Conservation (phyloP, 2,113 vertebrate species). For the Noctilio leporinus region DNA sequence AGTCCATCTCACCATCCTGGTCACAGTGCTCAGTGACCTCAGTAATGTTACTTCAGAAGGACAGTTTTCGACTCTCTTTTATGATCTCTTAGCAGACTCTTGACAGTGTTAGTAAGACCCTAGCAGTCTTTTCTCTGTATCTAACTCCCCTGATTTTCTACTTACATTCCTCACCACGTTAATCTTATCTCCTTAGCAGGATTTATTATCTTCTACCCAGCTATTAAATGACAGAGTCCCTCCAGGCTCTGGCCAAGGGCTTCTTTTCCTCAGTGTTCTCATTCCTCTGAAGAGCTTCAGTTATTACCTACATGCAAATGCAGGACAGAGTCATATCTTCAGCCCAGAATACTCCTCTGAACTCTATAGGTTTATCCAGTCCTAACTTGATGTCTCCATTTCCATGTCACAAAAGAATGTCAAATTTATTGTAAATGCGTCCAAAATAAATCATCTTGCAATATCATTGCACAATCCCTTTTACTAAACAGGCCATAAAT, state of each 20-base stretch:
- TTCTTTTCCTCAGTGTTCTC: not conserved
- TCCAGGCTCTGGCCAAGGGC: not conserved
- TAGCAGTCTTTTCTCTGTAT: not conserved
- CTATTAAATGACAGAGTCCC: not conserved
- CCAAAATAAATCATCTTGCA: not conserved
- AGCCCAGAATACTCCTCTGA: not conserved
- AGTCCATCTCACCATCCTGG: rapidly evolving
- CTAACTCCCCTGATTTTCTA: not conserved
- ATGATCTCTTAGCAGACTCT: not conserved
- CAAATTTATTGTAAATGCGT: not conserved
- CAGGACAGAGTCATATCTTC: not conserved
- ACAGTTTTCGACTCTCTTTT: not conserved
- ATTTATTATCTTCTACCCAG: not conserved
- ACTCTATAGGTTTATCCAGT: not conserved
- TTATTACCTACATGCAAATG: not conserved
- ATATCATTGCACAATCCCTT: not conserved
- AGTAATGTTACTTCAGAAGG: not conserved
- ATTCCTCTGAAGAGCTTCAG: not conserved
- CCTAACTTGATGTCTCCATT: not conserved
- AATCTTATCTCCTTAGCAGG: not conserved
- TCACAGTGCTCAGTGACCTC: not conserved
- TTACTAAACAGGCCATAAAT: not conserved
- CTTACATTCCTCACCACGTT: not conserved
- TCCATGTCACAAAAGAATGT: not conserved
- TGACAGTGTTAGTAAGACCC: not conserved